Evolutionary conservation across 1,140 invertebrate species (phyloP).

Genomic region (Heliconius hermathena): DNA sequence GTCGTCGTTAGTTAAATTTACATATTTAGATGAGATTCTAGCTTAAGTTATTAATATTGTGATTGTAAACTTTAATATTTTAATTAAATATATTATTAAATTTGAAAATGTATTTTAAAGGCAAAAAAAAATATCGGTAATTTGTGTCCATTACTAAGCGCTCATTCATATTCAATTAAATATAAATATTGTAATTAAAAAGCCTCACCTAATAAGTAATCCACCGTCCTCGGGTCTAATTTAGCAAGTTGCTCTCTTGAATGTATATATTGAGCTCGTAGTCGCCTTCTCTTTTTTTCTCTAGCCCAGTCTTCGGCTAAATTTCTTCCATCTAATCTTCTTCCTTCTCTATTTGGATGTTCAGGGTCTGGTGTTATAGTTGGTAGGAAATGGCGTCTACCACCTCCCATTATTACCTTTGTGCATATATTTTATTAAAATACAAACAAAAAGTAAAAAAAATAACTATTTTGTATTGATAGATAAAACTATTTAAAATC

Average conservation of each 20-base stretch:
- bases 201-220: slow-evolving; percentile 85
- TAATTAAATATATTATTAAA: neutral
- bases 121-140: neutral
- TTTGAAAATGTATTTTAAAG: neutral
- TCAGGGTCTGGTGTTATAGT: slow-evolving; percentile 84
- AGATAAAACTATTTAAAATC: neutral
- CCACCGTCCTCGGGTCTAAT: slow-evolving; percentile 83
- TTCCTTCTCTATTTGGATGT: slow-evolving; percentile 82
- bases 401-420: slow-evolving; percentile 85
- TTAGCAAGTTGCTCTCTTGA: slow-evolving; percentile 84
- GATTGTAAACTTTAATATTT: neutral
- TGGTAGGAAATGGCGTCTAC: slow-evolving; percentile 85
- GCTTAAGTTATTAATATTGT: neutral
- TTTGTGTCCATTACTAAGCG: too few species aligned
- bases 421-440: neutral
- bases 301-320: slow-evolving; percentile 88
- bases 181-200: neutral
- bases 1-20: neutral
- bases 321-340: slow-evolving; percentile 86
- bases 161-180: neutral
- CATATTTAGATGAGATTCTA: neutral
- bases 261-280: slow-evolving; percentile 84
- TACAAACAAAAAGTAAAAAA: neutral
- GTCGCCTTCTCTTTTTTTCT: slow-evolving; percentile 82
- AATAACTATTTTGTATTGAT: neutral